Conservation (phyloP, 1,140 invertebrate genomes). For the Teleogryllus occipitalis region DNA sequence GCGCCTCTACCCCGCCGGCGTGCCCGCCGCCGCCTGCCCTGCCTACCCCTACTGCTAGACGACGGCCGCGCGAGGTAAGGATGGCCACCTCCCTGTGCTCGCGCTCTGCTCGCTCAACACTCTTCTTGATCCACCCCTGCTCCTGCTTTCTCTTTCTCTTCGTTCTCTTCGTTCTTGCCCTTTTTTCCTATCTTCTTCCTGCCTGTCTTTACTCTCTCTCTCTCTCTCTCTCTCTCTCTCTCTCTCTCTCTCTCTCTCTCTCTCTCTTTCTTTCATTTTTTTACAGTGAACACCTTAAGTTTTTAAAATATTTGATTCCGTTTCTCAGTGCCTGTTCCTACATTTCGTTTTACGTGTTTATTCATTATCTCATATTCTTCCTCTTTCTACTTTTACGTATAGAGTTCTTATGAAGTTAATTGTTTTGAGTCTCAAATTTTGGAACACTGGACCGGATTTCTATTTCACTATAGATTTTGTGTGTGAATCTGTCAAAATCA, state of each 20-base stretch:
- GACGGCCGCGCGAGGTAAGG: not conserved
- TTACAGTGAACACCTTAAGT: no score
- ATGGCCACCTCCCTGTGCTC: not conserved
- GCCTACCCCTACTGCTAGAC: slow-evolving; percentile 25
- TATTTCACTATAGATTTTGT: no score
- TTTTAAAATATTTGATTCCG: no score
- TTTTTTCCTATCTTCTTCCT: not conserved
- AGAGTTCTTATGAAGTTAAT: no score
- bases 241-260: not conserved
- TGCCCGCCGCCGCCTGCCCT: slow-evolving; percentile 23
- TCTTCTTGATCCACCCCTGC: not conserved
- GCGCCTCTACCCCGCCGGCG: slow-evolving; percentile 21
- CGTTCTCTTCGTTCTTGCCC: not conserved
- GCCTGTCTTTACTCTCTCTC: not conserved
- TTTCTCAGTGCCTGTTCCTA: no score
- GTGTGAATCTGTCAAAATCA: no score
- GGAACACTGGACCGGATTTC: no score
- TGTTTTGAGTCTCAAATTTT: no score
- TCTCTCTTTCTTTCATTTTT: not conserved
- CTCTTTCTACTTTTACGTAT: no score
- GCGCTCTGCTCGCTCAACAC: no score
- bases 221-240: not conserved
- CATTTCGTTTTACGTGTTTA: no score
- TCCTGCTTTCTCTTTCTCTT: not conserved
- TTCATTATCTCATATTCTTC: no score